These are phyloP conservation scores for Parasteatoda tepidariorum DNA, from an alignment of 1,140 invertebrate genomes.

Conservation along the genomic window DNA sequence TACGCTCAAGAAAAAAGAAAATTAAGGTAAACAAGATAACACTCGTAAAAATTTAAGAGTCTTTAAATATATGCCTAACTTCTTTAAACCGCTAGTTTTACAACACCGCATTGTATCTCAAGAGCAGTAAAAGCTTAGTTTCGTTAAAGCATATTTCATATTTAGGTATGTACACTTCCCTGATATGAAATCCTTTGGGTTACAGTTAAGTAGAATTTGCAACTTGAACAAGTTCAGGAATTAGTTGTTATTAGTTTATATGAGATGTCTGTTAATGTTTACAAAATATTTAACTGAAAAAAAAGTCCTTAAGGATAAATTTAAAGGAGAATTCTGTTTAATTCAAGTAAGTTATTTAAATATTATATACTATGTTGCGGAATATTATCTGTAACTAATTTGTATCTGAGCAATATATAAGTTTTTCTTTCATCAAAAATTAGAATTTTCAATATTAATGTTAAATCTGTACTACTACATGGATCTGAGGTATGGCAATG, in stretches of 20 bases:
- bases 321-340: not conserved
- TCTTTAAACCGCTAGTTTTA: not conserved
- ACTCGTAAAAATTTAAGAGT: slow-evolving; percentile 34
- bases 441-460: too few relatives aligned
- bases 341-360: not conserved
- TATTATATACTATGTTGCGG: too few relatives aligned
- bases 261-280: not conserved
- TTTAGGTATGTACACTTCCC: slow-evolving; percentile 14
- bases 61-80: not conserved
- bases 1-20: too few relatives aligned
- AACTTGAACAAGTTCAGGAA: not conserved
- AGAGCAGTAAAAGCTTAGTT: slow-evolving; percentile 7
- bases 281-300: not conserved
- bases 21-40: too few relatives aligned
- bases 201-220: not conserved
- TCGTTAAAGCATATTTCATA: slow-evolving; percentile 33
- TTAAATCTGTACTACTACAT: too few relatives aligned
- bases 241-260: slow-evolving; percentile 12
- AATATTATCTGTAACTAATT: too few relatives aligned
- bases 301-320: not conserved
- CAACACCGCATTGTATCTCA: slow-evolving; percentile 32
- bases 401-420: too few relatives aligned
- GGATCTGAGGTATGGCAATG: too few relatives aligned
- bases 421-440: too few relatives aligned
- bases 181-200: too few relatives aligned